These are phyloP conservation scores for Aethes cnicana DNA, from an alignment of 2,888 invertebrate species.

Conservation along the genomic window DNA sequence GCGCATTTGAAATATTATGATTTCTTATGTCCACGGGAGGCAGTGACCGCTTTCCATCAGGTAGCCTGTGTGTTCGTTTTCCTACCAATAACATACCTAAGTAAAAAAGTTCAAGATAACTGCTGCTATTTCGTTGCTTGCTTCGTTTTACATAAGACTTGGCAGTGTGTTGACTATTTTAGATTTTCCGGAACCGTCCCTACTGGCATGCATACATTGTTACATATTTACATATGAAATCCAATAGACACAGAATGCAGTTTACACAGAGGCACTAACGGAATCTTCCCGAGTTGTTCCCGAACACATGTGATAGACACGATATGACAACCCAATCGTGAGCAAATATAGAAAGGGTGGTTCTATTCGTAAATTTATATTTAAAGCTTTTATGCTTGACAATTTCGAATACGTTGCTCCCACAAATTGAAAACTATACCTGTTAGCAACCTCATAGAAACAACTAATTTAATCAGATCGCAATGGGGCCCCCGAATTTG, in stretches of 20 bases:
- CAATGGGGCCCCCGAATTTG: constrained; percentile 1
- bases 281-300: no score
- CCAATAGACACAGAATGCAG: neutral
- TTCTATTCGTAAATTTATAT: neutral
- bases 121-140: no score
- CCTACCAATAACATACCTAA: no score
- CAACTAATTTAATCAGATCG: constrained; percentile 24
- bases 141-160: no score
- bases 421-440: constrained; percentile 1
- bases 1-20: no score
- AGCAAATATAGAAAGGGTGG: neutral
- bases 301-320: no score
- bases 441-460: constrained; percentile 6
- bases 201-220: neutral
- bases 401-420: neutral
- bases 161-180: no score
- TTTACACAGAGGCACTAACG: neutral
- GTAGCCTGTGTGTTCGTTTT: no score
- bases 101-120: no score
- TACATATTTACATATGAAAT: constrained; percentile 2
- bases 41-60: no score
- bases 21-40: no score
- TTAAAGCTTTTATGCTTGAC: neutral
- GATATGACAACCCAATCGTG: neutral
- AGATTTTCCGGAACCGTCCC: neutral